Evolutionary conservation across 2,797 vertebrate species (phyloP), one percentile per base, ranked within the genome.

Genomic region (Cercopithecus diana): DNA sequence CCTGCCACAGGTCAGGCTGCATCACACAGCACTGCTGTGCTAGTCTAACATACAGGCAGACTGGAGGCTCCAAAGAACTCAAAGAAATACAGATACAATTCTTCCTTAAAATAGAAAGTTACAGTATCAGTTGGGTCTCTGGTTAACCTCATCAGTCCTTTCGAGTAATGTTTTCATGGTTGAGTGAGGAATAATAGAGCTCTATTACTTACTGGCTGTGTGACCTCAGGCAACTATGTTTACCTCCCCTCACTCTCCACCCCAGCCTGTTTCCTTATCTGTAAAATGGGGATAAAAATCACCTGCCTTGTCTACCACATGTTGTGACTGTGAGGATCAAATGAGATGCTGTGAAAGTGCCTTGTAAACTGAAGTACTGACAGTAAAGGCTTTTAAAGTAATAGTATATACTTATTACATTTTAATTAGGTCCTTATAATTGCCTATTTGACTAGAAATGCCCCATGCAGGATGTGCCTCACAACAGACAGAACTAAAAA

Each of bases 61-160:
- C 4, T 17, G 22, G 11, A 96, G 50, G 87, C 39, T 30, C 81
- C 45, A n/a, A 43, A 90, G n/a, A 91, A 84, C 83, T 93, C 93
- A 55, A 79, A 94, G 61, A 76, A 89, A 91, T 33, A 12, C 5
- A 93, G 87, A 64, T 48, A 90, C 82, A 93, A 39, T 26, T 83
- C 88, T 89, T 94, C 39, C 58, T 93, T 90, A 96, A 97, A 92
- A 95, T 7, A 93, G 41, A 95, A 89, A 88, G 58, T 48, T 73
- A 90, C 55, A 57, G 4, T 72, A 43, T 45, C 39, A 72, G 33
- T 75, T 10, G 30, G 55, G 45, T 41, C 55, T 95, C 73, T 43
- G 41, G 80, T 82, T 86, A 87, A 45, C 3, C 48, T 82, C 30
- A 19, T 22, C 93, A 79, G 61, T 77, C 87, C 79, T 95, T 87